These are phyloP conservation scores for Nemapogon koenigi DNA, from an alignment of 2,888 invertebrate genomes.

Conservation along the genomic window DNA sequence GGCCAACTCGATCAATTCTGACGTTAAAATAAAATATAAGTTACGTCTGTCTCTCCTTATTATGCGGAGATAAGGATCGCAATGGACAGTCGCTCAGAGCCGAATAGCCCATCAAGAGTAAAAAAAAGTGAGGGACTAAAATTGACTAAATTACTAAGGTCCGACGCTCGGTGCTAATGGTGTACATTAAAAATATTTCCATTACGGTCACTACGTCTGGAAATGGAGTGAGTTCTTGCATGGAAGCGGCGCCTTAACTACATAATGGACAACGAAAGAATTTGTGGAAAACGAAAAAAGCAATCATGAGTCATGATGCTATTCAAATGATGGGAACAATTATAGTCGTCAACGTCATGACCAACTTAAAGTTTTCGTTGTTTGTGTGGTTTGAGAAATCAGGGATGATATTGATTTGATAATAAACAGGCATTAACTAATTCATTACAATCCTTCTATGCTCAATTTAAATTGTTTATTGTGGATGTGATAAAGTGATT, in stretches of 20 bases:
- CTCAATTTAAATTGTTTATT: too few relatives aligned
- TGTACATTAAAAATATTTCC: constrained; percentile 55
- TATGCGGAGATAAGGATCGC: constrained; percentile 57
- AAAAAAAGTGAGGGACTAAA: constrained; percentile 34
- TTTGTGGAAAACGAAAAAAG: constrained; percentile 28
- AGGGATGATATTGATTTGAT: too few relatives aligned
- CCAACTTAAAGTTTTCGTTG: too few relatives aligned
- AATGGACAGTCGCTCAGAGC: constrained; percentile 57
- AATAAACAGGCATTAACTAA: too few relatives aligned
- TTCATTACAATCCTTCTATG: too few relatives aligned
- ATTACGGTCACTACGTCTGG: constrained; percentile 34
- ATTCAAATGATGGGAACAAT: too few relatives aligned
- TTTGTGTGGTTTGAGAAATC: too few relatives aligned
- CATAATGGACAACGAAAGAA: constrained; percentile 2
- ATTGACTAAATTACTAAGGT: constrained; percentile 46
- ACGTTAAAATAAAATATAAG: constrained; percentile 63
- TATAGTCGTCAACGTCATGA: too few relatives aligned
- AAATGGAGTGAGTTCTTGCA: constrained; percentile 24
- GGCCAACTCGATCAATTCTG: constrained; percentile 52
- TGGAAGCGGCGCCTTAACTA: constrained; percentile 24
- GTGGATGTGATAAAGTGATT: too few relatives aligned
- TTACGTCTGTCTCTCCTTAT: constrained; percentile 61
- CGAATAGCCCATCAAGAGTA: constrained; percentile 48
- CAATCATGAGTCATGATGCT: constrained; percentile 22
- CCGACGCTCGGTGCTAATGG: constrained; percentile 50